phyloP scores from a whole-genome alignment of 2,888 invertebrate genomes.

The Chymomyza amoena region DNA sequence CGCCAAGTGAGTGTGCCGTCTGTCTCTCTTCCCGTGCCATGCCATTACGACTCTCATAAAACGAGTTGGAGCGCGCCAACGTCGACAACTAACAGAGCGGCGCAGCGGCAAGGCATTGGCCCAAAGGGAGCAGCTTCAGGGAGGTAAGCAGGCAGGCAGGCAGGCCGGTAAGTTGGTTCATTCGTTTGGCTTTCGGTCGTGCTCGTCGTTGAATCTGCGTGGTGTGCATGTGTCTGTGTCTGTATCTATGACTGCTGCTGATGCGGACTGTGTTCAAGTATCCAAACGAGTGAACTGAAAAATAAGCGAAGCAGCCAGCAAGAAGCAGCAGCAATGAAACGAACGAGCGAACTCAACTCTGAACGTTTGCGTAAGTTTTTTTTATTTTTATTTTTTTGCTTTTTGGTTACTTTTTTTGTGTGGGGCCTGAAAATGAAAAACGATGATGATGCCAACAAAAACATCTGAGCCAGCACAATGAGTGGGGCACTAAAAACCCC shows the following conservation, averaged over 20 bases:
- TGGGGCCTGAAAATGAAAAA: constrained; percentile 43
- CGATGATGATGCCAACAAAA: constrained; percentile 43
- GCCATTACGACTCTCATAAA: constrained; percentile 8
- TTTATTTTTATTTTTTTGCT: constrained; percentile 39
- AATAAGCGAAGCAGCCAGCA: constrained; percentile 38
- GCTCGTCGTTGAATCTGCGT: not conserved
- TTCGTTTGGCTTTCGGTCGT: constrained; percentile 14
- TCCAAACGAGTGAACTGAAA: constrained; percentile 53
- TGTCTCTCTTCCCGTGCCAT: constrained; percentile 4
- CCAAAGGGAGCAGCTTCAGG: not conserved
- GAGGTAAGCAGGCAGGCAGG: not conserved
- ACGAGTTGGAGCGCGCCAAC: constrained; percentile 15
- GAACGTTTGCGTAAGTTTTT: constrained; percentile 39
- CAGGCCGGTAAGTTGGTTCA: constrained; percentile 13
- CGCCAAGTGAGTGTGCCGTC: constrained; percentile 26
- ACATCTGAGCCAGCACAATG: constrained; percentile 20
- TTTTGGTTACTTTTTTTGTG: constrained; percentile 28
- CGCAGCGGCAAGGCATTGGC: constrained; percentile 7
- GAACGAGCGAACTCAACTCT: constrained; percentile 12
- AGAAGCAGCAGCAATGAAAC: constrained; percentile 32
- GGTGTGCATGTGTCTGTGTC: constrained; percentile 13
- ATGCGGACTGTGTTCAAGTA: constrained; percentile 25
- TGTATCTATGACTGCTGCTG: constrained; percentile 4
- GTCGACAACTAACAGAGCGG: constrained; percentile 15
- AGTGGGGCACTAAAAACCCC: constrained; percentile 29